Conservation (phyloP, 2,797 vertebrate species). For the Falco biarmicus region DNA sequence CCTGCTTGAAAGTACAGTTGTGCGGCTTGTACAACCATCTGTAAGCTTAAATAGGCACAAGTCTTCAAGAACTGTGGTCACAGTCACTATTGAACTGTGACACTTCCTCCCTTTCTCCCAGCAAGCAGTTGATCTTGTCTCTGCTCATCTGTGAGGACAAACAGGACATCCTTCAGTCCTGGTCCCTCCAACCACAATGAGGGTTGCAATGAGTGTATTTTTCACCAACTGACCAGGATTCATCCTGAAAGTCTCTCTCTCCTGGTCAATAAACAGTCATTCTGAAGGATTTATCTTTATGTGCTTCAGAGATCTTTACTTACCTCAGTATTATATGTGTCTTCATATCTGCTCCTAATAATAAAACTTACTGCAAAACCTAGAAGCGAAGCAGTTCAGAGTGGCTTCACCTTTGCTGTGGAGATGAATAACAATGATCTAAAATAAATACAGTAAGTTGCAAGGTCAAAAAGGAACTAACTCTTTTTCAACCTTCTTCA, state of each 20-base stretch:
- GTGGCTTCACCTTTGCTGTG: neutral
- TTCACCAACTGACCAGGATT: neutral
- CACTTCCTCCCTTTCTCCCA: neutral
- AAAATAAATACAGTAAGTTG: fast-evolving
- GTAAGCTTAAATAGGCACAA: neutral
- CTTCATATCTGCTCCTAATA: neutral
- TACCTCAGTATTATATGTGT: neutral
- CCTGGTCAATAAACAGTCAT: neutral
- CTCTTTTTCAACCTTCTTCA: neutral
- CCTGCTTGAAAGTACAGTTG: neutral
- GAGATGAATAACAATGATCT: neutral
- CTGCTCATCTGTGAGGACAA: neutral
- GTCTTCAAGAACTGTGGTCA: neutral
- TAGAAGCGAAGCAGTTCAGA: neutral
- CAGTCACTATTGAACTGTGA: neutral
- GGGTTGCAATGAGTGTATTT: neutral
- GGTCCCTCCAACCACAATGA: neutral
- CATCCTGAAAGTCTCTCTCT: neutral
- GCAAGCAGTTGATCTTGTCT: neutral
- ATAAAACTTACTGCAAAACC: neutral
- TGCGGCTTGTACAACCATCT: neutral
- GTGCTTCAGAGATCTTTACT: neutral
- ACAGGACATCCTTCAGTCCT: neutral
- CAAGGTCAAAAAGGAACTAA: neutral
- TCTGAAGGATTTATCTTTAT: neutral